Conservation (phyloP, 1,140 invertebrate species). For the Hesperophylax magnus region DNA sequence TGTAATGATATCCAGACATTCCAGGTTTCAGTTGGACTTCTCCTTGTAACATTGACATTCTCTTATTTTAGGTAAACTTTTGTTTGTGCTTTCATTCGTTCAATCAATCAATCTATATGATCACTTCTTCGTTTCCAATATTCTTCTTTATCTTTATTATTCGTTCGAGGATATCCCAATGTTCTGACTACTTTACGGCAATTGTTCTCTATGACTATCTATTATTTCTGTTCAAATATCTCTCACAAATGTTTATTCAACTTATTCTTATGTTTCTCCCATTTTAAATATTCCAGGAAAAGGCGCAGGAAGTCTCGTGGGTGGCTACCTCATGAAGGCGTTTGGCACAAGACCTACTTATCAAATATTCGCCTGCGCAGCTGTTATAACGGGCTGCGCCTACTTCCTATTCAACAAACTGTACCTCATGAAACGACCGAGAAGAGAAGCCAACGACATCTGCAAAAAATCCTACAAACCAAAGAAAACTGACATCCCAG, state of each 20-base stretch:
- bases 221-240: no score
- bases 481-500: conserved; percentile 61
- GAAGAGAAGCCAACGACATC: conserved; percentile 69
- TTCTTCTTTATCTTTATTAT: background rate
- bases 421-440: conserved; percentile 73
- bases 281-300: conserved; percentile 73
- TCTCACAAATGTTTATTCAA: background rate
- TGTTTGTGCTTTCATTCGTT: no score
- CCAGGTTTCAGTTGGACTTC: no score
- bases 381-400: conserved; percentile 75
- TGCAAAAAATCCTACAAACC: conserved; percentile 68
- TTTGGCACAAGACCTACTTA: conserved; percentile 82
- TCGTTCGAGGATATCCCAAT: no score
- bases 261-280: background rate
- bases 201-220: background rate
- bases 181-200: no score
- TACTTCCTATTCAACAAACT: conserved; percentile 81
- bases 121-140: background rate
- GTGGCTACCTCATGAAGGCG: conserved; percentile 82
- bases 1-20: no score
- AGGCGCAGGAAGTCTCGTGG: conserved; percentile 82
- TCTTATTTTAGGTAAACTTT: no score
- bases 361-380: conserved; percentile 77
- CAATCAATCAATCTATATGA: no score
- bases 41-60: no score